These are phyloP conservation scores for Pipistrellus pygmaeus DNA, from an alignment of 2,797 vertebrate species.

Conservation along the genomic window DNA sequence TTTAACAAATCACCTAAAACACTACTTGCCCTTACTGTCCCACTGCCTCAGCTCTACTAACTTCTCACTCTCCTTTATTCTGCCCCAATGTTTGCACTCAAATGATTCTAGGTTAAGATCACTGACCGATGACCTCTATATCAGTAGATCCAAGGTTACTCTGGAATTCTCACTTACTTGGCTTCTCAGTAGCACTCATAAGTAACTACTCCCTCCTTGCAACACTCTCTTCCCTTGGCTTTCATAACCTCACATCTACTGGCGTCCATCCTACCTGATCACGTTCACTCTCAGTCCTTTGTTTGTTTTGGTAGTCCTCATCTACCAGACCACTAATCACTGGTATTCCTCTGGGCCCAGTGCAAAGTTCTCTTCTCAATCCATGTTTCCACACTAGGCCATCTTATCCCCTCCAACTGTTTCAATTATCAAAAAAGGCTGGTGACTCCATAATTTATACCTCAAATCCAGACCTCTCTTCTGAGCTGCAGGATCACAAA, in stretches of 20 bases:
- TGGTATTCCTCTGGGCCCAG: neutral
- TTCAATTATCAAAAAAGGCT: neutral
- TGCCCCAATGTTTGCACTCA: neutral
- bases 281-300: neutral
- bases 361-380: neutral
- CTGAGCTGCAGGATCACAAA: conserved; percentile 1
- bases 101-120: neutral
- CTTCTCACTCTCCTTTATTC: neutral
- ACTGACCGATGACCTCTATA: neutral
- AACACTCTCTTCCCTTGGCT: neutral
- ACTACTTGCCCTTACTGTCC: neutral
- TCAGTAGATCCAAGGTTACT: neutral
- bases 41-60: neutral
- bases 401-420: neutral
- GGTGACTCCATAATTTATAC: neutral
- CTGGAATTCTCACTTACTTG: neutral
- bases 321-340: neutral
- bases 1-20: neutral
- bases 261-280: neutral
- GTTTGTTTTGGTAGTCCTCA: neutral
- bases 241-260: neutral
- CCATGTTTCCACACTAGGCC: neutral
- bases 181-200: neutral
- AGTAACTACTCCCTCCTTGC: neutral
- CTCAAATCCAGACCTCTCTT: neutral